Base-by-base conservation (phyloP, 2,113 vertebrate genomes). In the Siniperca knerii region DNA sequence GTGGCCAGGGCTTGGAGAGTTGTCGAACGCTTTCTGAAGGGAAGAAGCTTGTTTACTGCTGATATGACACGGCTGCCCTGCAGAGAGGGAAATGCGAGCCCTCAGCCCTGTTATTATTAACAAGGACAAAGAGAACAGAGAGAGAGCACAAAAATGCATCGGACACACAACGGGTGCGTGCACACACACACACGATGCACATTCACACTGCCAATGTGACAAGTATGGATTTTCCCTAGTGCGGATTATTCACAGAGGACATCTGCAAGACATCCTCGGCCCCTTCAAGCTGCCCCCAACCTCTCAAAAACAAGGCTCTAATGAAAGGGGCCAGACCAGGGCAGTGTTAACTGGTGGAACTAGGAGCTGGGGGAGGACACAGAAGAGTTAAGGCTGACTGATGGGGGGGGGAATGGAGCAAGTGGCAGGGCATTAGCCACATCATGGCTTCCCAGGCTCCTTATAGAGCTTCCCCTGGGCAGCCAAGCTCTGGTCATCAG, bases 91-190 rank as follows among this genome's bases (percentile, higher is more conserved):
- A 95, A 95, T 93, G 94, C 82, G 88, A 93, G 91, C 95, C 94
- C 94, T 95, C 94, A 94, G 94, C 95, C 95, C 96, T 96, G 95
- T 96, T 96, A 96, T 96, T 96, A 96, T 96, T 96, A 96, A 96
- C 95, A 96, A 96, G 96, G 96, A 96, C 96, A 96, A 96, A 96
- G 93, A 96, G 95, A 96, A 96, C 95, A 93, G 93, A 91, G 87
- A 83, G 75, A 73, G 74, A 88, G 83, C 92, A 93, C 92, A 92
- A 92, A 93, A 90, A 95, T 82, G 74, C 50, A n/a, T 75, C 20
- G 77, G 80, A 92, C 90, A 88, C 85, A 90, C 85, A 81, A 87
- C 55, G 58, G 77, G 75, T 40, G 74, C 50, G 64, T 44, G n/a
- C 15, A 7, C 70, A 58, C 77, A 44, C 82, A 70, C 61, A 64